Base-by-base conservation (phyloP, 2,113 vertebrate genomes). In the Pelecanoides urinatrix region DNA sequence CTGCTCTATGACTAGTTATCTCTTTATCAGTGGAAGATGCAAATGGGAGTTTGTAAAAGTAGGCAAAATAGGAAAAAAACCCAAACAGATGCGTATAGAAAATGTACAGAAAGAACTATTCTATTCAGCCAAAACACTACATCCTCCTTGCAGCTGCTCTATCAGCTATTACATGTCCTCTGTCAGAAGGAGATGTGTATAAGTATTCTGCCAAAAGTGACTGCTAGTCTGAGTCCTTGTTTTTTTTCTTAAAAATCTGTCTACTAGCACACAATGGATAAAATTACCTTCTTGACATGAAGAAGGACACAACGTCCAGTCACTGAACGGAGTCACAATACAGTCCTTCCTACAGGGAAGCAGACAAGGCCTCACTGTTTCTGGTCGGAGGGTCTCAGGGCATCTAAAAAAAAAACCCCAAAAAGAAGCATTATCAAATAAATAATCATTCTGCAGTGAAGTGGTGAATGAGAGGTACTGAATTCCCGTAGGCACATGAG, bases 301-400 rank as follows among this genome's bases (percentile, higher is more conserved):
- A 49, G 98, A 97, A 38, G 98, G 98, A 92, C 99, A 99, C 0
- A 76, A 22, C 1, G 99, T 99, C 99, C 99, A 99, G 92, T 99
- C 98, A 79, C 99, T 99, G 92, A 98, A 99, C 1, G 99, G 98
- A 7, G 99, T 99, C 78, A 99, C 95, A 25, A 99, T 98, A 47
- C 99, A 99, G 95, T 99, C 99, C 73, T 98, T 99, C 94, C 99
- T 99, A 80, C 99, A 99, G 59, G 99, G 99, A 91, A 99, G 98
- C 82, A 99, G 98, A 94, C 99, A 99, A 1, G 99, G 98, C 53
- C 99, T 98, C 95, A 99, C 98, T 2, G 99, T 99, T 97, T 98
- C 99, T 78, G 99, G 99, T 26, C 99, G 98, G 63, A 99, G 99
- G 66, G 97, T 99, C 87, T 99, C 99, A 75, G 99, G 99, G 96